Conservation (phyloP, 2,797 vertebrate genomes). For the Leptoclinus maculatus region DNA sequence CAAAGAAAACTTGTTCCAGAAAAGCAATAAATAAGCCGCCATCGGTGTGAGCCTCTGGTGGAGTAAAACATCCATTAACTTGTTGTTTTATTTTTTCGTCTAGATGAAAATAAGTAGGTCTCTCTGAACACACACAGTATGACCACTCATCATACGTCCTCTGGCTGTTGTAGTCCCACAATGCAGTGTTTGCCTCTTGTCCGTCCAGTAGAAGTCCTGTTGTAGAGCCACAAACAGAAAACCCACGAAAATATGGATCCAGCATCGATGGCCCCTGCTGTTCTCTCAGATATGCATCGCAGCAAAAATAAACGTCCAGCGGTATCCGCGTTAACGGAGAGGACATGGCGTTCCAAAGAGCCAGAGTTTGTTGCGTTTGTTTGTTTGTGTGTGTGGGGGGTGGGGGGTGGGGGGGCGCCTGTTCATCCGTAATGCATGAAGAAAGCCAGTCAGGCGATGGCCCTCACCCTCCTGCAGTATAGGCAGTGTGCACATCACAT, state of each 20-base stretch:
- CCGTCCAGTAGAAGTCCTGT: slow-evolving; percentile 38
- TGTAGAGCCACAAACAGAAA: slow-evolving; percentile 52
- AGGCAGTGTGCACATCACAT: slow-evolving; percentile 75
- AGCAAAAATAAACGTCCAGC: slow-evolving; percentile 56
- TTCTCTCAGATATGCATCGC: slow-evolving; percentile 61
- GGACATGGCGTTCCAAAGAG: slow-evolving; percentile 47
- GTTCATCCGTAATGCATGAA: slow-evolving; percentile 63
- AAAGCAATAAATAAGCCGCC: slow-evolving; percentile 81
- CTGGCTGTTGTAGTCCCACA: slow-evolving; percentile 62
- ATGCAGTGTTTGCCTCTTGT: slow-evolving; percentile 62
- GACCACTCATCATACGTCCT: slow-evolving; percentile 53
- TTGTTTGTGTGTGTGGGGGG: background rate
- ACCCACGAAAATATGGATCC: slow-evolving; percentile 63
- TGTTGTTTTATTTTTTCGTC: slow-evolving; percentile 59
- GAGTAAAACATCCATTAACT: slow-evolving; percentile 78
- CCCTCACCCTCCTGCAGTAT: slow-evolving; percentile 74
- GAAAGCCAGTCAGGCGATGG: slow-evolving; percentile 72
- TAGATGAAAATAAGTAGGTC: slow-evolving; percentile 81
- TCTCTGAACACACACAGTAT: slow-evolving; percentile 64
- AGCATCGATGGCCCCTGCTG: slow-evolving; percentile 30
- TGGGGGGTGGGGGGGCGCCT: slow-evolving; percentile 26
- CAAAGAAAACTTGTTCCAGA: slow-evolving; percentile 74
- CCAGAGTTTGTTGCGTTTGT: slow-evolving; percentile 46
- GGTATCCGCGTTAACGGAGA: slow-evolving; percentile 52
- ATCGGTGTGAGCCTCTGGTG: slow-evolving; percentile 64